These are phyloP conservation scores for Toxotes chatareus DNA, from an alignment of 2,113 vertebrate genomes.

Conservation along the genomic window DNA sequence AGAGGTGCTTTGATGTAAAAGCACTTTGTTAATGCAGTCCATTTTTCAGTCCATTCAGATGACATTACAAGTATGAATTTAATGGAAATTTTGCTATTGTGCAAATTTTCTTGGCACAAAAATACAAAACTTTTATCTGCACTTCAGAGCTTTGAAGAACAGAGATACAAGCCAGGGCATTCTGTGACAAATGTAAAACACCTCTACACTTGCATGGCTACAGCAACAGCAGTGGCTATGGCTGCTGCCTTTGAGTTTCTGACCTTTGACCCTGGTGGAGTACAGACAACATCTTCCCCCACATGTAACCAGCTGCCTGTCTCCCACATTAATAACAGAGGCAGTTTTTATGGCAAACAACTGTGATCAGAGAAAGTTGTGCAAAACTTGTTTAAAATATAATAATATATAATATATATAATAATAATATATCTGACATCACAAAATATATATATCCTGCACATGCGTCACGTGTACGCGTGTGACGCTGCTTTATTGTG, in stretches of 20 bases:
- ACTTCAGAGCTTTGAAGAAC: too few species aligned
- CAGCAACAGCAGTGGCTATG: neutral
- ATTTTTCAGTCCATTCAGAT: too few species aligned
- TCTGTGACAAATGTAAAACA: neutral
- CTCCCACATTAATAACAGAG: slow-evolving; percentile 31
- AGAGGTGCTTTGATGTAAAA: too few species aligned
- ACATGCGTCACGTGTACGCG: neutral
- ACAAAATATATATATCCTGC: neutral
- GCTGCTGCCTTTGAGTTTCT: slow-evolving; percentile 34
- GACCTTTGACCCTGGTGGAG: slow-evolving; percentile 48
- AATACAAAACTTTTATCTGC: neutral
- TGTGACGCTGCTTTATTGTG: slow-evolving; percentile 17
- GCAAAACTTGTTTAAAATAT: neutral
- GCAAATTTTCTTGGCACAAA: neutral
- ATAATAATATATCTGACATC: neutral
- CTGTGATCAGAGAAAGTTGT: slow-evolving; percentile 17
- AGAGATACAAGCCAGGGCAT: neutral
- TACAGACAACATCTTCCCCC: slow-evolving; percentile 18
- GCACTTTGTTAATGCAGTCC: too few species aligned
- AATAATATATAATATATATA: too few species aligned
- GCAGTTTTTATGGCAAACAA: slow-evolving; percentile 16
- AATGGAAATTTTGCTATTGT: neutral
- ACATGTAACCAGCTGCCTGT: slow-evolving; percentile 34
- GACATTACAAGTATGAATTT: too few species aligned
- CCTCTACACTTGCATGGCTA: neutral